A percentile compares a stretch with the other conserved stretches of the same genome.
Evolutionary conservation across 2,113 vertebrate species (phyloP).

Genomic region (Leucopsar rothschildi): DNA sequence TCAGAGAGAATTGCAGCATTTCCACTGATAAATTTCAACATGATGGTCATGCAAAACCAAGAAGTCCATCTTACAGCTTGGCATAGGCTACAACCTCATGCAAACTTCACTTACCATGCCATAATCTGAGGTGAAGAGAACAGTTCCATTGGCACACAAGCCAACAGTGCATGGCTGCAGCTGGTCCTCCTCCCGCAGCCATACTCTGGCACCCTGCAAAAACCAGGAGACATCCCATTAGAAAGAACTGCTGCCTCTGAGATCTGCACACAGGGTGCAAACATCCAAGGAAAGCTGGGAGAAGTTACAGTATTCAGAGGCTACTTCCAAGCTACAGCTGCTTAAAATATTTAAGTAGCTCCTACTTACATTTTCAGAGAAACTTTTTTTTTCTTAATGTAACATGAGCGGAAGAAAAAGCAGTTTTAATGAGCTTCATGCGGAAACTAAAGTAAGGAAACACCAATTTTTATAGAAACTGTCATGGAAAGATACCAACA

Average conservation of each 20-base stretch:
- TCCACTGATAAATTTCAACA: not conserved
- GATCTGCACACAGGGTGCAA: not conserved
- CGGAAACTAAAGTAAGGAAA: not conserved
- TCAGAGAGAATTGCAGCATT: not conserved
- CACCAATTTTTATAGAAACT: not conserved
- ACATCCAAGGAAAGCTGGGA: not conserved
- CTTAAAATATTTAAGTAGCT: not conserved
- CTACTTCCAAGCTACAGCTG: not conserved
- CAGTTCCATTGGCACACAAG: conserved; percentile 66
- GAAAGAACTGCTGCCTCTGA: not conserved
- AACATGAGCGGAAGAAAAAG: not conserved
- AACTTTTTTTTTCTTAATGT: not conserved
- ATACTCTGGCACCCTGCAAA: conserved; percentile 83
- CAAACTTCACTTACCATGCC: conserved; percentile 75
- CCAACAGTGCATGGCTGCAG: conserved; percentile 82
- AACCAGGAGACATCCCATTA: not conserved
- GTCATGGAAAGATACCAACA: not conserved
- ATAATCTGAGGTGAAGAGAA: conserved; percentile 82
- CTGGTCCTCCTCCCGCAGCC: conserved; percentile 82
- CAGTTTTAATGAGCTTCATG: not conserved
- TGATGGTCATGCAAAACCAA: not conserved
- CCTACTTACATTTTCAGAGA: not conserved
- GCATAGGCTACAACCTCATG: not conserved
- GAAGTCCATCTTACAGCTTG: not conserved
- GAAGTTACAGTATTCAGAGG: not conserved